phyloP scores from a whole-genome alignment of 2,113 vertebrate genomes.

The Ursus arctos region DNA sequence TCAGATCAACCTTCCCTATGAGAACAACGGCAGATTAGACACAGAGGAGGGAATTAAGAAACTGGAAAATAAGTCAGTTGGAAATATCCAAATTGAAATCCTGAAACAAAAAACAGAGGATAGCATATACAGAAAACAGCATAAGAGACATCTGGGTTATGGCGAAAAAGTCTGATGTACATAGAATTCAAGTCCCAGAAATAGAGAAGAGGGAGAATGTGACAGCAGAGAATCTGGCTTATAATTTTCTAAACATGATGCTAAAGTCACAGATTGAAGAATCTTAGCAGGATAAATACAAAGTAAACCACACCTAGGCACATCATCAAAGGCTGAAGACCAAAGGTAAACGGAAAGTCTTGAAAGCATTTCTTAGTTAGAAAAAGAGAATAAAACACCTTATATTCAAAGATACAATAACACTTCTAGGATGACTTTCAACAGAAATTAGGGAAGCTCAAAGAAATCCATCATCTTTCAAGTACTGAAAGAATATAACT shows the following conservation, averaged over 20 bases:
- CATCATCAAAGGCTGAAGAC: neutral
- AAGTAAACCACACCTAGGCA: neutral
- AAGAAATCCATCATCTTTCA: slow-evolving; percentile 8
- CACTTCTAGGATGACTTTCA: neutral
- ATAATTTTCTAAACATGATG: neutral
- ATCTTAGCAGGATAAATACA: neutral
- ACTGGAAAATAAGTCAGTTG: neutral
- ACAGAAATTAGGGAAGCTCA: neutral
- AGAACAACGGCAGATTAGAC: neutral
- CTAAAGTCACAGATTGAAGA: neutral
- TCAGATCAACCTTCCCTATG: neutral
- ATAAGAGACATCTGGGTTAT: neutral
- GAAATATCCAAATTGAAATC: slow-evolving; percentile 19
- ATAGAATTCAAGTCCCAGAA: neutral
- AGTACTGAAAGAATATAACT: neutral
- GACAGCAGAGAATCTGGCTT: neutral
- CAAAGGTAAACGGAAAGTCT: neutral
- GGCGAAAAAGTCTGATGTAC: neutral
- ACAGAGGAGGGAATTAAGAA: neutral
- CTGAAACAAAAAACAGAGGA: slow-evolving; percentile 1
- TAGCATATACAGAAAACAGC: neutral
- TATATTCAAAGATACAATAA: neutral
- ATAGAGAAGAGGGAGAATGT: neutral
- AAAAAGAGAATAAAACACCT: slow-evolving; percentile 35
- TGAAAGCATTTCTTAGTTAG: neutral